Conservation (phyloP, 2,797 vertebrate species). For the Megalops cyprinoides region DNA sequence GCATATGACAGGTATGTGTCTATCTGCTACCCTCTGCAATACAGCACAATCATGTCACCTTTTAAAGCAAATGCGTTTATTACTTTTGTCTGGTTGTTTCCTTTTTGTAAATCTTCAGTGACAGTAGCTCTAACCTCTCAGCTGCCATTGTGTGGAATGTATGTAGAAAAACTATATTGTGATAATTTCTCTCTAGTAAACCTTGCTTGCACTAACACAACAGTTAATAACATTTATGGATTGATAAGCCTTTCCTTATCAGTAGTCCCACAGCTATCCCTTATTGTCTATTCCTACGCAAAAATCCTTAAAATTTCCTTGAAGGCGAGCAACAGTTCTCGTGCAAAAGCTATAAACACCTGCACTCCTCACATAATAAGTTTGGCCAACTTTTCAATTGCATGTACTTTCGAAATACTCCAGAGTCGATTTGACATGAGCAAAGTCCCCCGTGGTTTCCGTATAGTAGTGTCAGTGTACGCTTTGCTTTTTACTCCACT, state of each 20-base stretch:
- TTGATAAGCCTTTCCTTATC: slow-evolving; percentile 1
- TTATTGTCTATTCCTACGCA: slow-evolving; percentile 22
- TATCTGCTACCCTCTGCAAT: slow-evolving; percentile 57
- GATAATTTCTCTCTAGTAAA: slow-evolving; percentile 20
- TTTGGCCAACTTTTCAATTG: slow-evolving; percentile 22
- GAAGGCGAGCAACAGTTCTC: neutral
- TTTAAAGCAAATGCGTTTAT: slow-evolving; percentile 44
- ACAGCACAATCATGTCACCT: slow-evolving; percentile 53
- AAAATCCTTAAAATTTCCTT: slow-evolving; percentile 19
- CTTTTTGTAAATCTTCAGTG: slow-evolving; percentile 36
- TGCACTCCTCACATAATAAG: slow-evolving; percentile 17
- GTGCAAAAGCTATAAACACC: slow-evolving; percentile 7
- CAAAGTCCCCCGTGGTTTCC: neutral
- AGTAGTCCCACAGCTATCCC: neutral
- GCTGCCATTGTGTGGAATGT: slow-evolving; percentile 39
- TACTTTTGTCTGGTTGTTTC: slow-evolving; percentile 52
- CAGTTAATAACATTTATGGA: slow-evolving; percentile 44
- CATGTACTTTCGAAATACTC: neutral
- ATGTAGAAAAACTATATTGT: slow-evolving; percentile 16
- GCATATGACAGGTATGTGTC: slow-evolving; percentile 61
- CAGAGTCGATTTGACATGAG: slow-evolving; percentile 16
- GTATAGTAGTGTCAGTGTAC: slow-evolving; percentile 1
- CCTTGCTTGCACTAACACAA: slow-evolving; percentile 32
- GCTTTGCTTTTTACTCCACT: slow-evolving; percentile 18
- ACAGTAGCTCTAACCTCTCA: neutral